Base-by-base conservation (phyloP, 2,888 invertebrate genomes). In the Blastobasis adustella region DNA sequence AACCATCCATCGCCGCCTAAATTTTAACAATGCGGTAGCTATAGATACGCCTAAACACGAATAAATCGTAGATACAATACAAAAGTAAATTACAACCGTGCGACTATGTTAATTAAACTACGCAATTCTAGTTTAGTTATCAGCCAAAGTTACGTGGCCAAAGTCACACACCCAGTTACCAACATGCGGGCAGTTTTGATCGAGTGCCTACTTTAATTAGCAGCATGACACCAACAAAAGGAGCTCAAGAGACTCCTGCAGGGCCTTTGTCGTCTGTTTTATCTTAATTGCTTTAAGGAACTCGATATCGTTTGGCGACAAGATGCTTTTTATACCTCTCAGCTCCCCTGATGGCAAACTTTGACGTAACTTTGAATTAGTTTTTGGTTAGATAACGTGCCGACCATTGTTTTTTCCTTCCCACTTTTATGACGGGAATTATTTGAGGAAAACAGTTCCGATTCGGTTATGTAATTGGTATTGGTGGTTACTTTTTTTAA, bases 201-300 rank as follows among this genome's bases (percentile, higher is more conserved):
- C 61, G 53, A 62, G 65, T 71, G 69, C 66, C 62, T 58, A 66
- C 71, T 73, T 73, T 81, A 81, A 82, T 84, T 81, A 82, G 74
- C 70, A 66, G 66, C 66, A 63, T 69, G 63, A 63, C 63, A 63
- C 63, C 62, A 71, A 77, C 77, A 80, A 79, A 63, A 71, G 67
- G 62, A 61, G 56, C 63, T 63, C 59, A 58, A 66, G 65, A 59
- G 65, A 69, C 60, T 75, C 73, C 70, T 71, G 66, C 67, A 23
- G 23, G 73, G 73, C 78, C 71, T 81, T 83, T 82, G 82, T 80
- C 78, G 69, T 71, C 74, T 75, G 79, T 79, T 82, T 85, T 84
- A 85, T 84, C 85, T 83, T 85, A 86, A 87, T 85, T 83, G 82
- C 83, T 85, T 82, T 73, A 78, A 80, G 85, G 83, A 86, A 84